Percentiles rank a stretch among this genome's conserved stretches.
phyloP scores from a whole-genome alignment of 1,140 invertebrate species.

The Drosophila serrata region DNA sequence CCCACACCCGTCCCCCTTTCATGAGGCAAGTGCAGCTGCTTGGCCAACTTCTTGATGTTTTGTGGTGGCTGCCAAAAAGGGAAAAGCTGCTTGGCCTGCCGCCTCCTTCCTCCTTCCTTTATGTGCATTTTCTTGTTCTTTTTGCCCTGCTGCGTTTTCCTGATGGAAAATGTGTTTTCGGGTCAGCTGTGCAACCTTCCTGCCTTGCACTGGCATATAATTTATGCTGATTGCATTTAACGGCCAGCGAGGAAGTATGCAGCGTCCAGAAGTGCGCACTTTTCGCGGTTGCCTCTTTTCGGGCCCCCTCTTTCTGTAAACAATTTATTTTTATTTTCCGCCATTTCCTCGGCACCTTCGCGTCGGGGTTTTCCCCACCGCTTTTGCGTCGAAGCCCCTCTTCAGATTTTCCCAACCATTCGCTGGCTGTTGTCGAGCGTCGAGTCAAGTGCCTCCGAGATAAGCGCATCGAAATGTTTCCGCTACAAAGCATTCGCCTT shows the following conservation, averaged over 20 bases:
- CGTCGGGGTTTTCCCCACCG: slow-evolving; percentile 11
- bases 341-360: slow-evolving; percentile 43
- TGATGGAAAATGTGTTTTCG: slow-evolving; percentile 78
- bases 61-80: slow-evolving; percentile 69
- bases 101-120: background rate
- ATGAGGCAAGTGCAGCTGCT: slow-evolving; percentile 47
- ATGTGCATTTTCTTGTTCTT: background rate
- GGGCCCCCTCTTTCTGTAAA: slow-evolving; percentile 43
- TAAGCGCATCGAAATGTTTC: slow-evolving; percentile 75
- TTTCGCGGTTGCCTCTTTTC: slow-evolving; percentile 59
- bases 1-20: slow-evolving; percentile 1
- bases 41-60: slow-evolving; percentile 71
- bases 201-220: slow-evolving; percentile 62
- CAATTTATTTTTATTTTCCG: slow-evolving; percentile 73
- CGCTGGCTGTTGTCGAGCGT: slow-evolving; percentile 41
- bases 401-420: slow-evolving; percentile 22
- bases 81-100: slow-evolving; percentile 48
- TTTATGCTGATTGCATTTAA: slow-evolving; percentile 84
- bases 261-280: slow-evolving; percentile 66
- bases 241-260: slow-evolving; percentile 62
- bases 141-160: slow-evolving; percentile 24
- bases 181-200: slow-evolving; percentile 71
- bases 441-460: slow-evolving; percentile 72
- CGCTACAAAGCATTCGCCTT: slow-evolving; percentile 50
- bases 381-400: slow-evolving; percentile 1